Conservation (phyloP, 2,888 invertebrate species). For the Polylopha cassiicola region DNA sequence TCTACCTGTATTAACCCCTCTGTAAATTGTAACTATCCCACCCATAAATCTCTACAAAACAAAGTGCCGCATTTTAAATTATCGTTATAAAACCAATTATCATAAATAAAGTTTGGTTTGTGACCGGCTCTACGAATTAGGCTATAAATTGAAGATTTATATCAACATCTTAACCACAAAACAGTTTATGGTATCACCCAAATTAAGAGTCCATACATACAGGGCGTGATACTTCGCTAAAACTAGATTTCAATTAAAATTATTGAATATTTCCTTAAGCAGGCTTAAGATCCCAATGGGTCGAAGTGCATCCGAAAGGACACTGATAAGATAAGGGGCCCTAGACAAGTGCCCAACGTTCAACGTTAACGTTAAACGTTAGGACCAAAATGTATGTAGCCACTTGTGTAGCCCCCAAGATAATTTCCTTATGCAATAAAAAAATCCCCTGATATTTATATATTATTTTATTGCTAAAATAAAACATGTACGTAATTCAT, state of each 20-base stretch:
- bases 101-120: constrained; percentile 29
- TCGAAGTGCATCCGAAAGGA: too few relatives aligned
- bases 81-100: constrained; percentile 39
- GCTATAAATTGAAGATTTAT: constrained; percentile 42
- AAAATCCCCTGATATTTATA: too few relatives aligned
- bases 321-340: too few relatives aligned
- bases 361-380: too few relatives aligned
- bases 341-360: too few relatives aligned
- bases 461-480: too few relatives aligned
- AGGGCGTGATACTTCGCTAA: constrained; percentile 22
- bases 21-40: constrained; percentile 8
- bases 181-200: constrained; percentile 30
- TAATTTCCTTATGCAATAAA: too few relatives aligned
- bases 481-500: too few relatives aligned
- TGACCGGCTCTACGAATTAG: constrained; percentile 22
- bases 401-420: too few relatives aligned
- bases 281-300: too few relatives aligned
- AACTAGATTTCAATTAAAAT: constrained; percentile 30
- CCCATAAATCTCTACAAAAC: constrained; percentile 33
- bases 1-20: constrained; percentile 8
- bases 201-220: constrained; percentile 36
- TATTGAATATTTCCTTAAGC: too few relatives aligned
- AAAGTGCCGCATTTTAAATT: constrained; percentile 33
- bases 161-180: constrained; percentile 31
- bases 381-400: too few relatives aligned